Conservation (phyloP, 2,113 vertebrate species). For the Prunella fulvescens region DNA sequence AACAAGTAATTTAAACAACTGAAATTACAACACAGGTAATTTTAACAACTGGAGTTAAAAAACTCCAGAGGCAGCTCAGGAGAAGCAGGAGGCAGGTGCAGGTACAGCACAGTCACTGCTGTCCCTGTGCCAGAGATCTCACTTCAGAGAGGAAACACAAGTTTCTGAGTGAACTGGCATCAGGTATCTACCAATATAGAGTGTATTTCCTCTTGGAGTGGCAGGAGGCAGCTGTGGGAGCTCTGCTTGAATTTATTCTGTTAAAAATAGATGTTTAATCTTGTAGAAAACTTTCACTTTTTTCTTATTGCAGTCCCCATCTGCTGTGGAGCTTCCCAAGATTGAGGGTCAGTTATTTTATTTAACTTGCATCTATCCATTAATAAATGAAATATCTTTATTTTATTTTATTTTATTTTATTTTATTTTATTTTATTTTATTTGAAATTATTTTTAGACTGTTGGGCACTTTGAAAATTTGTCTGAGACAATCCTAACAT, state of each 20-base stretch:
- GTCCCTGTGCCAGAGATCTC: not conserved
- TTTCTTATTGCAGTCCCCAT: constrained; percentile 73
- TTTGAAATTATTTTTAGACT: not conserved
- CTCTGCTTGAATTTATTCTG: not conserved
- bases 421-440: not conserved
- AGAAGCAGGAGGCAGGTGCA: not conserved
- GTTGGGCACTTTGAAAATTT: not conserved
- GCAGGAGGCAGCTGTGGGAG: not conserved
- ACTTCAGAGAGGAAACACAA: not conserved
- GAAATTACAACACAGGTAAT: not conserved
- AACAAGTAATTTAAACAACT: not conserved
- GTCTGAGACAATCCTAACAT: not conserved
- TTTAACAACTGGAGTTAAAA: not conserved
- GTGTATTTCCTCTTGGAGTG: not conserved
- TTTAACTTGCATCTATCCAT: not conserved
- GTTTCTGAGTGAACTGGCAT: not conserved
- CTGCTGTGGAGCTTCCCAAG: constrained; percentile 73
- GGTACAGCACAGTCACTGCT: not conserved
- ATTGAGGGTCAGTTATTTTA: constrained; percentile 80
- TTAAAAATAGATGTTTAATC: not conserved
- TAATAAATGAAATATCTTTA: not conserved
- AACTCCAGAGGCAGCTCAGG: not conserved
- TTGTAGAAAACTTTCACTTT: not conserved
- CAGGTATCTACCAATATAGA: not conserved
- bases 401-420: not conserved